A percentile compares a stretch with the other conserved stretches of the same genome.
phyloP scores from a whole-genome alignment of 2,113 vertebrate genomes.

The Noturus placidus region DNA sequence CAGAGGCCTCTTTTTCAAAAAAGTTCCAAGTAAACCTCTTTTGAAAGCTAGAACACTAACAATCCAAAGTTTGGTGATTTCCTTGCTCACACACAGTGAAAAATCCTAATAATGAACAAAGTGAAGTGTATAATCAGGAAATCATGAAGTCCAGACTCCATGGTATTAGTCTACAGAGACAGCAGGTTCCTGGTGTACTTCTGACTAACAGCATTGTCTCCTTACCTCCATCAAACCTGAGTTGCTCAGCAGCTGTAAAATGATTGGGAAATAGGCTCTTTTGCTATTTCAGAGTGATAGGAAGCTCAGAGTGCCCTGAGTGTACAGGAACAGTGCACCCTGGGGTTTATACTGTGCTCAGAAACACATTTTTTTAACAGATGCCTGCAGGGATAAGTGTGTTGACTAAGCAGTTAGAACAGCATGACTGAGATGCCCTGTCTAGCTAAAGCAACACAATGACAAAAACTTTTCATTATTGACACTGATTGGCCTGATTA shows the following conservation, averaged over 20 bases:
- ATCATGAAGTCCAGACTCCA: not conserved
- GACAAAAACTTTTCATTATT: not conserved
- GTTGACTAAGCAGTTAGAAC: conserved; percentile 38
- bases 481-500: not conserved
- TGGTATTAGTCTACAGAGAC: not conserved
- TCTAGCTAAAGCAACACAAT: conserved; percentile 27
- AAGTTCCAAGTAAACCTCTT: not conserved
- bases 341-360: conserved; percentile 43
- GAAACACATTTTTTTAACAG: conserved; percentile 47
- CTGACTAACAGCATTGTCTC: not conserved
- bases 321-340: conserved; percentile 40
- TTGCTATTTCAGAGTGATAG: conserved; percentile 48
- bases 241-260: conserved; percentile 21
- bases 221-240: conserved; percentile 17
- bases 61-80: not conserved
- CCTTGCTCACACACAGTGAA: not conserved
- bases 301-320: conserved; percentile 25
- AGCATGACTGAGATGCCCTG: conserved; percentile 16
- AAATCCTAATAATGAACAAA: not conserved
- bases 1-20: not conserved
- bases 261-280: conserved; percentile 35
- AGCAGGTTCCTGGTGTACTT: not conserved
- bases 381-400: conserved; percentile 2
- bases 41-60: not conserved
- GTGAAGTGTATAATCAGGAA: not conserved